phyloP scores from a whole-genome alignment of 1,140 invertebrate species.

The Bombus affinis region DNA sequence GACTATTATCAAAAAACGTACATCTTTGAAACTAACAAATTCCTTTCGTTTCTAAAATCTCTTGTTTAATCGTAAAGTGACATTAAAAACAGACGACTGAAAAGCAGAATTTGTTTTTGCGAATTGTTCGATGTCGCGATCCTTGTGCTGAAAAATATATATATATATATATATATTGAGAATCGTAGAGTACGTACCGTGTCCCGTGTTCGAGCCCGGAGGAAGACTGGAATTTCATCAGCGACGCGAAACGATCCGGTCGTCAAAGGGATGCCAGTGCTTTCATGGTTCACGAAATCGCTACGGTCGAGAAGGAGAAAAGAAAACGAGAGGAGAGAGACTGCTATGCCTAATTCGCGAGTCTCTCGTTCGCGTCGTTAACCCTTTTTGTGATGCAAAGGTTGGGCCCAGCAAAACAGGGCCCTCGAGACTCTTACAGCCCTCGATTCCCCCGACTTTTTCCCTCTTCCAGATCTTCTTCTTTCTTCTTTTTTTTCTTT shows the following conservation, averaged over 20 bases:
- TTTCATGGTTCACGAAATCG: slow-evolving; percentile 26
- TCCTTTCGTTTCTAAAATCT: not conserved
- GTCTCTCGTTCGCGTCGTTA: slow-evolving; percentile 53
- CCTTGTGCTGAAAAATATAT: not conserved
- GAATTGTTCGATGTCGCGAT: not conserved
- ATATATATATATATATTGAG: not conserved
- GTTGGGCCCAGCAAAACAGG: slow-evolving; percentile 60
- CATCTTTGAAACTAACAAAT: not conserved
- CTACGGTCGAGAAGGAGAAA: slow-evolving; percentile 21
- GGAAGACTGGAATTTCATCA: slow-evolving; percentile 17
- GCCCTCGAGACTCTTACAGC: slow-evolving; percentile 59
- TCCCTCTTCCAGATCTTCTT: slow-evolving; percentile 4
- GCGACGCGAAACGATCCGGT: not conserved
- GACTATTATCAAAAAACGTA: not conserved
- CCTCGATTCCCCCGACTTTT: slow-evolving; percentile 19
- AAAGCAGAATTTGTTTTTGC: too few relatives aligned
- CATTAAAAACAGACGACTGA: too few relatives aligned
- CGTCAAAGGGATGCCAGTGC: slow-evolving; percentile 26
- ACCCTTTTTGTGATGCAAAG: slow-evolving; percentile 72
- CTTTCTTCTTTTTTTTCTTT: not conserved
- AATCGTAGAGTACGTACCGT: not conserved
- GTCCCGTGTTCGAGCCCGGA: not conserved
- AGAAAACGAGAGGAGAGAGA: slow-evolving; percentile 2
- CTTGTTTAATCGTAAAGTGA: not conserved
- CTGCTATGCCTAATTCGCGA: slow-evolving; percentile 48